phyloP scores from a whole-genome alignment of 64 coral and sea anemone genomes.

The Actinia equina region DNA sequence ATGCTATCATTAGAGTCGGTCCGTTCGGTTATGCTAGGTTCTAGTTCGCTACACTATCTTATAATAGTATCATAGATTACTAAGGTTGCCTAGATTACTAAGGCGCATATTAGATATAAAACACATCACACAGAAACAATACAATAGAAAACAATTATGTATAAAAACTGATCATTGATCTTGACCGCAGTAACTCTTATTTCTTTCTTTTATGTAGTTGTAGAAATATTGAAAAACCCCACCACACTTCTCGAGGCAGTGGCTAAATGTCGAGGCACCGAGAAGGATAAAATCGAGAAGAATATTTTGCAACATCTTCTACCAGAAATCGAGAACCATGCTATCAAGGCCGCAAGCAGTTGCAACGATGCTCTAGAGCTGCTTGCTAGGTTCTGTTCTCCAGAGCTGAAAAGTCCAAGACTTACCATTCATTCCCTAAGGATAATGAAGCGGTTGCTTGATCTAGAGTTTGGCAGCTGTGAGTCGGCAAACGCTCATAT shows the following conservation, averaged over 20 bases:
- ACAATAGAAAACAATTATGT: neutral
- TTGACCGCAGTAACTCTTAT: neutral
- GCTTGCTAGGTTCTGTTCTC: neutral
- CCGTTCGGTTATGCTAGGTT: no score
- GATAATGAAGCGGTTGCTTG: neutral
- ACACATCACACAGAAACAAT: no score
- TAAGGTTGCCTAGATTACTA: no score
- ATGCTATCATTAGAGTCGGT: no score
- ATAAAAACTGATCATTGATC: neutral
- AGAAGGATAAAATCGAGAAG: conserved; percentile 1
- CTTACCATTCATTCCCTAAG: neutral
- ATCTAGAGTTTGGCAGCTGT: neutral
- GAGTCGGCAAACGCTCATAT: neutral
- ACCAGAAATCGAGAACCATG: neutral
- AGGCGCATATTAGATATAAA: no score
- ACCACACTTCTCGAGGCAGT: neutral
- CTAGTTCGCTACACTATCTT: no score
- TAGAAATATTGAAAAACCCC: neutral
- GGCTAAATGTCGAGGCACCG: neutral
- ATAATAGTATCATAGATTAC: no score
- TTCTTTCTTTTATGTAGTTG: neutral
- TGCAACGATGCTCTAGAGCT: conserved; percentile 1
- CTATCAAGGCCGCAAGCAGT: neutral
- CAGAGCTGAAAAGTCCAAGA: neutral
- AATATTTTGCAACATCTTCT: neutral